Conservation (phyloP, 2,888 invertebrate genomes). For the Yponomeuta malinellus region DNA sequence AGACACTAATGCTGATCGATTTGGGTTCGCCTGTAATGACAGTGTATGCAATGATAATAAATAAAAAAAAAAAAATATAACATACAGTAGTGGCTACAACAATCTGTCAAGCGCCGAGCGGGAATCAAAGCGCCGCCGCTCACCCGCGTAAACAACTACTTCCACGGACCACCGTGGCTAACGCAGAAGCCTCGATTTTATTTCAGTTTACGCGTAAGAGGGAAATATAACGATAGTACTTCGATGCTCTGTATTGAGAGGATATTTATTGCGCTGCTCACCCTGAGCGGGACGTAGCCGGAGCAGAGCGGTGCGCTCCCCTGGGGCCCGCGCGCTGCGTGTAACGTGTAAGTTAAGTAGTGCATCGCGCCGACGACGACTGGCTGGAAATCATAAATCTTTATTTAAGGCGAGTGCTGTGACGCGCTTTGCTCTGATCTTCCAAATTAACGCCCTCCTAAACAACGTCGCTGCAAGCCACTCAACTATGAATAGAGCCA, state of each 20-base stretch:
- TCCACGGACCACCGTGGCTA: too few relatives aligned
- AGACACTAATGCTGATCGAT: too few relatives aligned
- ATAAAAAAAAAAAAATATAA: too few relatives aligned
- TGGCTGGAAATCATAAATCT: background rate
- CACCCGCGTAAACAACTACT: background rate
- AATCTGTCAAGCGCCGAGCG: background rate
- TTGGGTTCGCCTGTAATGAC: too few relatives aligned
- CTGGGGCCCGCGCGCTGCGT: background rate
- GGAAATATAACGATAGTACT: too few relatives aligned
- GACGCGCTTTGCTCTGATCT: background rate
- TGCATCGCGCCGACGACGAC: background rate
- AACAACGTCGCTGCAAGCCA: background rate
- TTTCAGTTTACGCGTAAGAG: too few relatives aligned
- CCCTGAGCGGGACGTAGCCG: background rate
- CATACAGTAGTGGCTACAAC: background rate
- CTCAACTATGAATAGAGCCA: background rate
- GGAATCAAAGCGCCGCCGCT: background rate
- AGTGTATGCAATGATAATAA: too few relatives aligned
- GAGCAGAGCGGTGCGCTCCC: background rate
- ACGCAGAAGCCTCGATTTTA: too few relatives aligned
- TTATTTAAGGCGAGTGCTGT: background rate
- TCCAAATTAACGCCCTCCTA: background rate
- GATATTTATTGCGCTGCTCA: too few relatives aligned
- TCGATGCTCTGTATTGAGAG: too few relatives aligned
- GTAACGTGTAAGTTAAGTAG: background rate